A percentile compares a stretch with the other conserved stretches of the same genome.
These are phyloP conservation scores for Enhydra lutris DNA, from an alignment of 2,113 vertebrate species.

Conservation along the genomic window DNA sequence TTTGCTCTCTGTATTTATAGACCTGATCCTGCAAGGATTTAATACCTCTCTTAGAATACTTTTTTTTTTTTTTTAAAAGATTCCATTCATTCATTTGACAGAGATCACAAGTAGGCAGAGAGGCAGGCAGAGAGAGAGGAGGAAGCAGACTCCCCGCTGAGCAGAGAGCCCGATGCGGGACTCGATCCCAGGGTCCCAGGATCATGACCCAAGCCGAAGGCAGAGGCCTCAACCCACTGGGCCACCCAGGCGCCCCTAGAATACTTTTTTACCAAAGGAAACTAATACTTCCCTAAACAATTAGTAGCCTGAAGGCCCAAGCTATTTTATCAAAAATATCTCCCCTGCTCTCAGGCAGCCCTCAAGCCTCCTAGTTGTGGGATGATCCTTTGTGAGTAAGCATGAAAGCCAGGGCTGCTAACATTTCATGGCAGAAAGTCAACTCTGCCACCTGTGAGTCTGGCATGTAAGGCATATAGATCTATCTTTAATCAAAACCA, in stretches of 20 bases:
- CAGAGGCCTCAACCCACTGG: too few species aligned
- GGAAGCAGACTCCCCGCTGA: too few species aligned
- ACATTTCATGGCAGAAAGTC: slow-evolving; percentile 29
- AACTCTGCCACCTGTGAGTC: slow-evolving; percentile 43
- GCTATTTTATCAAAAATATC: background rate
- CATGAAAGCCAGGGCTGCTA: slow-evolving; percentile 10
- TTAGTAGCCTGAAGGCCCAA: background rate
- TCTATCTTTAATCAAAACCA: slow-evolving; percentile 57
- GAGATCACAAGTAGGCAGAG: too few species aligned
- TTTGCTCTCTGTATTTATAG: background rate
- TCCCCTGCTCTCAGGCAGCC: background rate
- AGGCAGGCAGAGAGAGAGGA: too few species aligned
- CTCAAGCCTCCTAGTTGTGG: background rate
- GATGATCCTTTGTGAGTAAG: background rate
- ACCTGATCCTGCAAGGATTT: background rate
- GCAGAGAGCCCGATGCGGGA: too few species aligned
- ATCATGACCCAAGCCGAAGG: too few species aligned
- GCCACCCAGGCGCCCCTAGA: too few species aligned
- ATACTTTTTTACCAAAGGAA: background rate
- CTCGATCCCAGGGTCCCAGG: too few species aligned
- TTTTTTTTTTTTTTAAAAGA: too few species aligned
- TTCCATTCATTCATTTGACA: too few species aligned
- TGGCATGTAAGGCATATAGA: slow-evolving; percentile 6
- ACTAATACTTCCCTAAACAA: background rate
- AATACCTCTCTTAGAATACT: background rate